Percentiles rank a stretch among this genome's conserved stretches.
These are phyloP conservation scores for Drosophila monieri DNA, from an alignment of 2,888 invertebrate genomes.

Conservation along the genomic window DNA sequence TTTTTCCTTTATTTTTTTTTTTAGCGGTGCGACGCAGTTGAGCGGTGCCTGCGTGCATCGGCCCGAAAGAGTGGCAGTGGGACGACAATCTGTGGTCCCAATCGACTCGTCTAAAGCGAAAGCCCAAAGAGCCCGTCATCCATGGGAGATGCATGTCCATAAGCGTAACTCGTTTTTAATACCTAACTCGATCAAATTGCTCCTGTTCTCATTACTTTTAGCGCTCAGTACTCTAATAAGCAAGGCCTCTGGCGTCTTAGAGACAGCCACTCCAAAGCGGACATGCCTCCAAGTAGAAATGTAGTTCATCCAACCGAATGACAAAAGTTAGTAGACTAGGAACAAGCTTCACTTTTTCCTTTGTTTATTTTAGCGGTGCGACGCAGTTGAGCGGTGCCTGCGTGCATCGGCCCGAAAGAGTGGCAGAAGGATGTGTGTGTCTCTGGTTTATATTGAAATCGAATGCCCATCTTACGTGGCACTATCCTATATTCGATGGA, in stretches of 20 bases:
- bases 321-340: constrained; percentile 45
- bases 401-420: not conserved
- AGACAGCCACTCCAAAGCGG: not conserved
- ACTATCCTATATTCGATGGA: not conserved
- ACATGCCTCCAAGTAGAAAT: too few species aligned
- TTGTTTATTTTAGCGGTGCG: constrained; percentile 71
- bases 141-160: constrained; percentile 15
- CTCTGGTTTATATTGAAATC: not conserved
- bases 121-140: too few species aligned
- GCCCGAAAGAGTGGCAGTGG: not conserved
- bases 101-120: constrained; percentile 8
- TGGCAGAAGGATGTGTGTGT: constrained; percentile 1
- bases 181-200: constrained; percentile 57
- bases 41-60: constrained; percentile 61
- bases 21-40: constrained; percentile 75
- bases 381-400: constrained; percentile 66
- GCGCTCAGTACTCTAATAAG: constrained; percentile 23
- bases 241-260: not conserved
- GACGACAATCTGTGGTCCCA: not conserved
- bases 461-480: not conserved
- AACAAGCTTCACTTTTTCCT: constrained; percentile 55
- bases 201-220: constrained; percentile 66
- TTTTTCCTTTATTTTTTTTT: constrained; percentile 63
- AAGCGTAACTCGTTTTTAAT: constrained; percentile 57
- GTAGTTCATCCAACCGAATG: too few species aligned